Base-by-base conservation (phyloP, 1,140 invertebrate species). In the Calycopis cecrops region DNA sequence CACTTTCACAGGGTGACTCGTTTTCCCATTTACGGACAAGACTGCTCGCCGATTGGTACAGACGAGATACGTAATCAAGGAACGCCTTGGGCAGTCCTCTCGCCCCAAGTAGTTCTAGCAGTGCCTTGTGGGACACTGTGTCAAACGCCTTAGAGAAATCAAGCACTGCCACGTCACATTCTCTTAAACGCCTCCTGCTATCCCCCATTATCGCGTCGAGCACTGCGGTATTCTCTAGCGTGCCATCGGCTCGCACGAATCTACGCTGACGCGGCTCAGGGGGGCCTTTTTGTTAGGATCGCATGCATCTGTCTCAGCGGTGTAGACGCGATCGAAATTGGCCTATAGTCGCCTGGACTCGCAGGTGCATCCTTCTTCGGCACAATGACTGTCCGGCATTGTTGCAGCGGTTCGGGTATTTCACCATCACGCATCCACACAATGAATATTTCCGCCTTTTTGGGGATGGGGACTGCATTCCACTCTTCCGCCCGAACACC, bases 241-340 rank as follows among this genome's bases (percentile, higher is more conserved):
- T n/a, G n/a, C n/a, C n/a, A n/a, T n/a, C n/a, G n/a, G n/a, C n/a
- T n/a, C n/a, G n/a, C n/a, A n/a, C n/a, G n/a, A n/a, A n/a, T n/a
- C n/a, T n/a, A n/a, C n/a, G n/a, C n/a, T n/a, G 74, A 59, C n/a
- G 67, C 63, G 47, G 81, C 53, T 83, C 64, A 0, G 65, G 65
- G 18, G 63, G 53, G 18, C 16, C 79, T 51, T 0, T 55, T 60
- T 0, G 78, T 75, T 14, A 85, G 48, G 21, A 86, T 63, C 37
- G 71, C 68, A 57, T 84, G 76, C 38, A 76, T 60, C 0, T 63
- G 55, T 21, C 80, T 52, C 4, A 74, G 60, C 0, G 81, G 47
- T 4, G 81, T 61, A 0, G 79, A 86, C 33, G 76, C 68, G 10
- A 88, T 72, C 12, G 79, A 78, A 1, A 88, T 87, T 7, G 85